These are phyloP conservation scores for Rhyacophila brunnea DNA, from an alignment of 1,140 invertebrate genomes.

Conservation along the genomic window DNA sequence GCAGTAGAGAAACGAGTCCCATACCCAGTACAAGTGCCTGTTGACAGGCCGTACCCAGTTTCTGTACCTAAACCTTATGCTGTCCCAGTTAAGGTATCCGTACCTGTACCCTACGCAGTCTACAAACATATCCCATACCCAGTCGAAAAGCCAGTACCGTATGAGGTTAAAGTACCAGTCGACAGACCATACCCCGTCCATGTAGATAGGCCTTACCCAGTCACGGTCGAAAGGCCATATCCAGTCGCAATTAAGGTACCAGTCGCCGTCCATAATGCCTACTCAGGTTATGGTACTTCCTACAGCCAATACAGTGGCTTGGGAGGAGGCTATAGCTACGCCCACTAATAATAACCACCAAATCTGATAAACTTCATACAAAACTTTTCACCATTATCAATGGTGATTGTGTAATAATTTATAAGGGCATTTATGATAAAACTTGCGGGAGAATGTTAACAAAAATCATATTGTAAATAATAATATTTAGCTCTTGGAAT, in stretches of 20 bases:
- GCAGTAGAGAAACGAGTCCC: slow-evolving; percentile 59
- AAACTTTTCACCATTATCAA: slow-evolving; percentile 6
- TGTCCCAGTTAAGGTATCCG: slow-evolving; percentile 56
- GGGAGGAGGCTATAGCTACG: slow-evolving; percentile 49
- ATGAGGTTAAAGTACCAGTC: slow-evolving; percentile 60
- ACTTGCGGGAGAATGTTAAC: background rate
- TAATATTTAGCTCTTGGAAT: too few species aligned
- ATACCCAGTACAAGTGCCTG: slow-evolving; percentile 60
- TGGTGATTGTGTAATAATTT: slow-evolving; percentile 12
- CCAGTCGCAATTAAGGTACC: slow-evolving; percentile 59
- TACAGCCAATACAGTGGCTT: slow-evolving; percentile 37
- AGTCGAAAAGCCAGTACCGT: slow-evolving; percentile 64
- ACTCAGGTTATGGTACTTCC: slow-evolving; percentile 28
- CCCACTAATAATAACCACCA: slow-evolving; percentile 43
- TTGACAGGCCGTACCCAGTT: slow-evolving; percentile 55
- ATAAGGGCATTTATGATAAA: slow-evolving; percentile 9
- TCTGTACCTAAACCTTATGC: slow-evolving; percentile 57
- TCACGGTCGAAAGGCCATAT: slow-evolving; percentile 57
- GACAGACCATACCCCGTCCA: slow-evolving; percentile 60
- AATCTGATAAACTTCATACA: slow-evolving; percentile 15
- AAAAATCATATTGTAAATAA: background rate
- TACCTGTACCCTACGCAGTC: slow-evolving; percentile 57
- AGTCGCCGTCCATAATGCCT: slow-evolving; percentile 43
- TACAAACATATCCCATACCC: slow-evolving; percentile 60
- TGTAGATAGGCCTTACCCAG: slow-evolving; percentile 48